phyloP scores from a whole-genome alignment of 2,888 invertebrate genomes.

The Synanthedon formicaeformis region DNA sequence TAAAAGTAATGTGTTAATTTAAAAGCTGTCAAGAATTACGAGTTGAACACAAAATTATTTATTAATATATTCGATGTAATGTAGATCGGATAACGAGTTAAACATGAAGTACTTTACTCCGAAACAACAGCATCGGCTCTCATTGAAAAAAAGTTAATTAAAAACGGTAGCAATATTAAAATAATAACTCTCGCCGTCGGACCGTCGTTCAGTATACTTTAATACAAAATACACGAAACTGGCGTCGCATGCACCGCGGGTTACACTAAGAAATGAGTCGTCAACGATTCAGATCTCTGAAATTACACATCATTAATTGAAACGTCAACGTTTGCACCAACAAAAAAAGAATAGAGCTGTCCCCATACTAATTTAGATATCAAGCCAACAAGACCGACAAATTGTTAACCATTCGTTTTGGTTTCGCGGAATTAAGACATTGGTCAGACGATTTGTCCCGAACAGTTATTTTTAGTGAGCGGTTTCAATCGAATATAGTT shows the following conservation, averaged over 20 bases:
- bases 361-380: constrained; percentile 66
- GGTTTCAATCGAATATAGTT: constrained; percentile 19
- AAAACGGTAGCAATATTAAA: constrained; percentile 4
- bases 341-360: constrained; percentile 43
- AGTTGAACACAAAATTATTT: not conserved
- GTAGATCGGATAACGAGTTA: not conserved
- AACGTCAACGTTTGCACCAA: constrained; percentile 45
- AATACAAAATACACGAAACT: constrained; percentile 8
- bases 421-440: constrained; percentile 48
- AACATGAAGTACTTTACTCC: not conserved
- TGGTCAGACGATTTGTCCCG: constrained; percentile 19
- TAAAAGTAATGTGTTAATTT: not conserved
- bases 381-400: constrained; percentile 58
- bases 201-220: constrained; percentile 1
- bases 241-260: constrained; percentile 11
- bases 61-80: not conserved
- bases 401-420: constrained; percentile 51
- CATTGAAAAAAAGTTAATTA: constrained; percentile 3
- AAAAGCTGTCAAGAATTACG: not conserved
- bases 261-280: constrained; percentile 33
- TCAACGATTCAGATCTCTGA: constrained; percentile 52
- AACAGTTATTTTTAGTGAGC: constrained; percentile 17
- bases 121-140: not conserved
- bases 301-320: constrained; percentile 62
- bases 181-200: constrained; percentile 3